Evolutionary conservation across 2,113 vertebrate genomes (phyloP).

Genomic region (Papio anubis): DNA sequence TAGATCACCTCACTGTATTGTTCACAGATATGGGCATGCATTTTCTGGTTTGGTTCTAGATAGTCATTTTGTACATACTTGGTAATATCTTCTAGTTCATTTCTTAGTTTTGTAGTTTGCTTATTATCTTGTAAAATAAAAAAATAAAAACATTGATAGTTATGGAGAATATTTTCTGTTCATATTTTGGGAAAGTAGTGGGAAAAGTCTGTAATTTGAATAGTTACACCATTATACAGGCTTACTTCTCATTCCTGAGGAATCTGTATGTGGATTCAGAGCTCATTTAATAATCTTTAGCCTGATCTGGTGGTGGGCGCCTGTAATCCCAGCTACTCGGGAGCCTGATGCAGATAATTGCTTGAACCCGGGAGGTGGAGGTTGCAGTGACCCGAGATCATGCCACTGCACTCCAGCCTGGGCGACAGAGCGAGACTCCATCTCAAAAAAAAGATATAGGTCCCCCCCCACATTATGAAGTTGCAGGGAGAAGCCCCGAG

Average conservation of each 20-base stretch:
- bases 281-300: background rate
- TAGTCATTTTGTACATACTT: conserved; percentile 36
- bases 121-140: conserved; percentile 53
- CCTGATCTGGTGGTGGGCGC: too few relatives aligned
- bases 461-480: background rate
- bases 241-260: conserved; percentile 22
- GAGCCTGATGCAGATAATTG: too few relatives aligned
- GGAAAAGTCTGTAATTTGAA: conserved; percentile 37
- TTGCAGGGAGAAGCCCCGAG: background rate
- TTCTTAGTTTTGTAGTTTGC: conserved; percentile 44
- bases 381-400: too few relatives aligned
- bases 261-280: conserved; percentile 29
- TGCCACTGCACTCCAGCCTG: too few relatives aligned
- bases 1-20: background rate
- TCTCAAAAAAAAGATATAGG: background rate
- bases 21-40: background rate
- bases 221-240: background rate
- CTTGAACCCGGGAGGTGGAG: too few relatives aligned
- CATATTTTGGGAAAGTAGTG: conserved; percentile 5
- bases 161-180: conserved; percentile 46
- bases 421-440: too few relatives aligned
- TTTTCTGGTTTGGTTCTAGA: background rate
- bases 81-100: conserved; percentile 41
- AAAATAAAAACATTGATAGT: background rate
- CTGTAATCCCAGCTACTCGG: too few relatives aligned